phyloP scores from a whole-genome alignment of 2,113 vertebrate genomes.

The Laticauda colubrina region DNA sequence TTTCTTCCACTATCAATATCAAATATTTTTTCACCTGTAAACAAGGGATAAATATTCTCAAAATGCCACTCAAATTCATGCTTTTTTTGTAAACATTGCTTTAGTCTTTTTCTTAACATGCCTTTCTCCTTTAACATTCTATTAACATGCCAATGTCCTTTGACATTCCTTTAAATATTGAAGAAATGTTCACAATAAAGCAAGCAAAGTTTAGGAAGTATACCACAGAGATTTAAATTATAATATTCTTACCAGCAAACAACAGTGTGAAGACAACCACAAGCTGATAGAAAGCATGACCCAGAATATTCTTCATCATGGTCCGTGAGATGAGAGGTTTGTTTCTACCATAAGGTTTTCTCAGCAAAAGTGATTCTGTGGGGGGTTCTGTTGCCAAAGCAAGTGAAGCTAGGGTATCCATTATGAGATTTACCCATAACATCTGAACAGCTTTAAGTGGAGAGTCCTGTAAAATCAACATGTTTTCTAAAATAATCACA shows the following conservation, averaged over 20 bases:
- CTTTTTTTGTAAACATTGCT: not conserved
- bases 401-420: slow-evolving; percentile 97
- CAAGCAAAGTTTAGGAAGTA: not conserved
- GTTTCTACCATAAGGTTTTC: slow-evolving; percentile 97
- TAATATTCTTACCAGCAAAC: slow-evolving; percentile 85
- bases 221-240: not conserved
- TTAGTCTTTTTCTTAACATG: not conserved
- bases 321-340: slow-evolving; percentile 98
- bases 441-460: slow-evolving; percentile 98
- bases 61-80: not conserved
- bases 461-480: slow-evolving; percentile 84
- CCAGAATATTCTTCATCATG: slow-evolving; percentile 99
- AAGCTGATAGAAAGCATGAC: slow-evolving; percentile 94
- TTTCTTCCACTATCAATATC: slow-evolving; percentile 94
- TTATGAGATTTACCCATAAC: slow-evolving; percentile 99
- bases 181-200: not conserved
- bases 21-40: slow-evolving; percentile 89
- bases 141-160: not conserved
- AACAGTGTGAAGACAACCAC: slow-evolving; percentile 91
- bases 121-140: not conserved
- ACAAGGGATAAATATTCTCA: slow-evolving; percentile 40
- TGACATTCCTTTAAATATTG: not conserved
- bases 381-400: slow-evolving; percentile 97
- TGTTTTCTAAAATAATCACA: slow-evolving; percentile 59
- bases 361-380: slow-evolving; percentile 90